These are phyloP conservation scores for Allophyes oxyacanthae DNA, from an alignment of 2,888 invertebrate genomes.

Conservation along the genomic window DNA sequence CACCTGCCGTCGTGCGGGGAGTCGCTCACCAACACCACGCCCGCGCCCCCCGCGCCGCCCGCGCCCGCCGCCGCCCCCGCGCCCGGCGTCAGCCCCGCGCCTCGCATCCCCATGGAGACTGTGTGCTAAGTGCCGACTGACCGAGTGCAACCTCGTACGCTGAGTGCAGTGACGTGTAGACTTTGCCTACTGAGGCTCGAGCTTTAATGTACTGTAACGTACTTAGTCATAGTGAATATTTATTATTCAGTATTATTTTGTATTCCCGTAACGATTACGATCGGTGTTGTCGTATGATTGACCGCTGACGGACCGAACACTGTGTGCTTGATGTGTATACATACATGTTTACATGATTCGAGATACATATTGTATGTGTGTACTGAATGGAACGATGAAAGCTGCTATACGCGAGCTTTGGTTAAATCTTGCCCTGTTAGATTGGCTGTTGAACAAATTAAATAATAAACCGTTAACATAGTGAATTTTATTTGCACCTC, in stretches of 20 bases:
- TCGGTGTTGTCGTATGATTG: constrained; percentile 56
- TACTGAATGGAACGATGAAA: constrained; percentile 26
- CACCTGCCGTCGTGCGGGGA: constrained; percentile 95
- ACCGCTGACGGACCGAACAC: constrained; percentile 28
- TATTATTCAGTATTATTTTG: constrained; percentile 86
- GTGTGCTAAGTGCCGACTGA: constrained; percentile 83
- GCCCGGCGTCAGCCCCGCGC: constrained; percentile 76
- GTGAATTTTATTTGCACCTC: constrained; percentile 38
- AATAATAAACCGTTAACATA: constrained; percentile 55
- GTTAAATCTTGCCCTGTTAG: constrained; percentile 75
- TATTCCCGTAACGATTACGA: constrained; percentile 75
- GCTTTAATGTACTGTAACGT: constrained; percentile 61
- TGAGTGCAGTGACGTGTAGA: constrained; percentile 36
- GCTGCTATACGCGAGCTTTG: constrained; percentile 43
- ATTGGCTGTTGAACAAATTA: constrained; percentile 78
- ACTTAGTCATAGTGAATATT: constrained; percentile 69
- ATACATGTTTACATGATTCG: constrained; percentile 37
- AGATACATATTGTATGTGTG: constrained; percentile 45
- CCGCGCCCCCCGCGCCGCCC: constrained; percentile 88
- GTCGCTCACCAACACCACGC: constrained; percentile 92
- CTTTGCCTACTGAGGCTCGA: constrained; percentile 39
- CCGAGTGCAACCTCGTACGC: background rate
- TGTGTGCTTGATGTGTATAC: constrained; percentile 36
- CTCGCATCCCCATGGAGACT: constrained; percentile 90
- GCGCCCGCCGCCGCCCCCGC: constrained; percentile 86